Conservation (phyloP, 2,113 vertebrate genomes). For the Ameiurus melas region DNA sequence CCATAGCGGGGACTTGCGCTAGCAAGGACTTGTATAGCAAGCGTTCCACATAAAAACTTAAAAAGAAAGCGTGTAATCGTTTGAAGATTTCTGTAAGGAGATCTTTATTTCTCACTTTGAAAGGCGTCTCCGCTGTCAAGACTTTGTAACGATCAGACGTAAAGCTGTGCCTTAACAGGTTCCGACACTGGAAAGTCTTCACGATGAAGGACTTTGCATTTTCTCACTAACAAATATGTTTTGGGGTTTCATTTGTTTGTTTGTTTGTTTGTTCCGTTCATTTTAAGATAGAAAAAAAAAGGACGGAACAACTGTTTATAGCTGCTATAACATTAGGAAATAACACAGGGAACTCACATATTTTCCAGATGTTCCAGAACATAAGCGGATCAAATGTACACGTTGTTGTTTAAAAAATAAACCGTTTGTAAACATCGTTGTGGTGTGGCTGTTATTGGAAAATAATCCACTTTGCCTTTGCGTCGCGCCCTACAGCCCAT, state of each 20-base stretch:
- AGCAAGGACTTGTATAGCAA: neutral
- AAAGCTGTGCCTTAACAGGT: neutral
- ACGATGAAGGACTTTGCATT: neutral
- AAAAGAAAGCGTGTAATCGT: neutral
- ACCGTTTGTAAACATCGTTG: neutral
- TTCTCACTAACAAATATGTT: neutral
- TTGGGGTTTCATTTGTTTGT: neutral
- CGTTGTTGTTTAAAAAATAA: neutral
- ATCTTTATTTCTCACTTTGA: neutral
- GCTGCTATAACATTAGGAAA: neutral
- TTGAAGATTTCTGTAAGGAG: neutral
- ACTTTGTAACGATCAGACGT: neutral
- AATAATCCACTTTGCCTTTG: neutral
- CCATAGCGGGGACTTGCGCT: neutral
- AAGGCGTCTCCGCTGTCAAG: neutral
- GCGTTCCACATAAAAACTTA: neutral
- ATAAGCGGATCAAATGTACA: neutral
- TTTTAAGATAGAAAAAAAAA: neutral
- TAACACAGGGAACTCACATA: neutral
- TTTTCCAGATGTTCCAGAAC: neutral
- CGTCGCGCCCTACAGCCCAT: neutral
- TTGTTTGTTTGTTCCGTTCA: neutral
- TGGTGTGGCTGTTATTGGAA: neutral
- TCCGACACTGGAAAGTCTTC: neutral
- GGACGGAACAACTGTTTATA: neutral